Evolutionary conservation across 2,888 invertebrate genomes (phyloP).

Genomic region (Drosophila bunnanda): DNA sequence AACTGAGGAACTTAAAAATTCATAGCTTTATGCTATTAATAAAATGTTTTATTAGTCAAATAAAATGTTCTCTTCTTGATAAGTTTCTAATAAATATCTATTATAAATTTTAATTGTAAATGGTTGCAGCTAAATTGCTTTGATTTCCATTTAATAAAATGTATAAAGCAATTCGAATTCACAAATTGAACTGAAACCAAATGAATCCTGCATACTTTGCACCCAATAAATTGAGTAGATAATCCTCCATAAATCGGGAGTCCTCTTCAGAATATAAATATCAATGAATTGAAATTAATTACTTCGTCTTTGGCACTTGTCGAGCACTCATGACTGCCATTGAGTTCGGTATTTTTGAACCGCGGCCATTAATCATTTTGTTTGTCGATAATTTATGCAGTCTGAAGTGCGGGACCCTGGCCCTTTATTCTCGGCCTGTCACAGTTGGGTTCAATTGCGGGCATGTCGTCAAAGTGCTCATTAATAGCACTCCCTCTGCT

Average conservation of each 20-base stretch:
- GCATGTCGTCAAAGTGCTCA: conserved; percentile 64
- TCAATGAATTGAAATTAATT: conserved; percentile 33
- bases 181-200: not conserved
- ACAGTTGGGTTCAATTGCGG: conserved; percentile 62
- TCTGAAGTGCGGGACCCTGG: conserved; percentile 48
- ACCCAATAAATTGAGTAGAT: not conserved
- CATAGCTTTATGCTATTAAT: not conserved
- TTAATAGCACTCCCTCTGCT: conserved; percentile 61
- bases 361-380: conserved; percentile 68
- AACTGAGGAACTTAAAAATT: not conserved
- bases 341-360: conserved; percentile 14
- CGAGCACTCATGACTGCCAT: conserved; percentile 19
- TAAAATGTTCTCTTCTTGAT: not conserved
- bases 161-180: not conserved
- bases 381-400: conserved; percentile 64
- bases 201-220: not conserved
- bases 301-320: conserved; percentile 11
- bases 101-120: not conserved
- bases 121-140: not conserved
- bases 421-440: conserved; percentile 44
- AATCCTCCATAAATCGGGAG: not conserved
- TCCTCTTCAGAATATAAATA: not conserved
- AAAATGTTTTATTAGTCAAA: not conserved
- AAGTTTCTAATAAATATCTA: no score
- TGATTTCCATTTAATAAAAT: not conserved